Evolutionary conservation across 2,113 vertebrate genomes (phyloP).

Genomic region (Cyprinodon brontotheroides): DNA sequence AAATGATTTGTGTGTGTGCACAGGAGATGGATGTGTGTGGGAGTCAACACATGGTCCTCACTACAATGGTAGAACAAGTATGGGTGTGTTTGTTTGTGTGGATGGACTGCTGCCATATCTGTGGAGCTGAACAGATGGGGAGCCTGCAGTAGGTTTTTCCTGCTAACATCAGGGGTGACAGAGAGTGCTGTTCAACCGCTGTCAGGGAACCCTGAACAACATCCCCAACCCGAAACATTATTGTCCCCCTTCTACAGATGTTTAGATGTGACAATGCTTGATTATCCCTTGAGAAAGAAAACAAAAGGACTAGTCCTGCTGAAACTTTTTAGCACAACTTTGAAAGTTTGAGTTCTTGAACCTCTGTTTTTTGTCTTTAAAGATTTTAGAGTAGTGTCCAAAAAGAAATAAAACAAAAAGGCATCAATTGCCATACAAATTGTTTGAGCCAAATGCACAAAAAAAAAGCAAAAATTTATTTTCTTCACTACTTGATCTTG

Average conservation of each 20-base stretch:
- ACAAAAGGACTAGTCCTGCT: not conserved
- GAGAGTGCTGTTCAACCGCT: constrained; percentile 54
- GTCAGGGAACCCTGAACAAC: constrained; percentile 49
- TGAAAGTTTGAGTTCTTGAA: constrained; percentile 19
- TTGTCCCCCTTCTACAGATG: not conserved
- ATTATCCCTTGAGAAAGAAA: not conserved
- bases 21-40: constrained; percentile 19
- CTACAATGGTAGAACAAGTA: not conserved
- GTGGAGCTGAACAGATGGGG: constrained; percentile 63
- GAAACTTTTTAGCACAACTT: constrained; percentile 3
- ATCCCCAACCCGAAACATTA: constrained; percentile 1
- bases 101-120: constrained; percentile 56
- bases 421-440: not conserved
- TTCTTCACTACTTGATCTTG: too few species aligned
- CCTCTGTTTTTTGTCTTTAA: not conserved
- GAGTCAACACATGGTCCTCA: too few species aligned
- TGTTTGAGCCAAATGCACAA: not conserved
- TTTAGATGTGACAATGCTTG: not conserved
- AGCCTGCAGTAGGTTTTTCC: constrained; percentile 60
- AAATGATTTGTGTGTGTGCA: too few species aligned
- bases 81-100: constrained; percentile 21
- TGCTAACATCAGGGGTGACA: constrained; percentile 57
- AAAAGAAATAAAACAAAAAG: not conserved
- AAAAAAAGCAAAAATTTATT: not conserved
- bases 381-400: not conserved